phyloP scores from a whole-genome alignment of 2,113 vertebrate genomes.

The Centropus unirufus region DNA sequence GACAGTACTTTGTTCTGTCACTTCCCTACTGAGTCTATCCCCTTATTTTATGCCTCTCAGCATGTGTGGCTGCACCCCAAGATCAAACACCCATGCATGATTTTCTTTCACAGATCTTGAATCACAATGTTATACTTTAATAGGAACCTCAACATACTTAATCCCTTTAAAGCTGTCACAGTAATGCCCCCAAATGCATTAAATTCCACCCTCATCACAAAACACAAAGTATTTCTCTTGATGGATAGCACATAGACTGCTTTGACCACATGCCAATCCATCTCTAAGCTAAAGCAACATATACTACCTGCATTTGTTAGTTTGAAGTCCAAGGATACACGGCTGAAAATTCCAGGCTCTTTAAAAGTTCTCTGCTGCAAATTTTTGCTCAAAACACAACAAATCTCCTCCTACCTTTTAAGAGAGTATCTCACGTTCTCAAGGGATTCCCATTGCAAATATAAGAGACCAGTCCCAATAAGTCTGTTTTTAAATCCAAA shows the following conservation, averaged over 20 bases:
- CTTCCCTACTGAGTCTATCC: conserved; percentile 69
- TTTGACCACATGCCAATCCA: conserved; percentile 31
- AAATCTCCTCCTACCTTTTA: background rate
- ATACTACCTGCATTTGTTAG: background rate
- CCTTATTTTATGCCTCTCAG: conserved; percentile 73
- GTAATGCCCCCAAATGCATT: conserved; percentile 62
- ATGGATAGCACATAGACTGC: conserved; percentile 8
- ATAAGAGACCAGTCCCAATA: background rate
- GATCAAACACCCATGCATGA: conserved; percentile 71
- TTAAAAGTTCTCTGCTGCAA: background rate
- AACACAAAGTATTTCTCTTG: conserved; percentile 44
- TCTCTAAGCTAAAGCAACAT: background rate
- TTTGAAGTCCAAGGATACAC: background rate
- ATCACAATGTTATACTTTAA: conserved; percentile 70
- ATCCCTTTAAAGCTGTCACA: conserved; percentile 63
- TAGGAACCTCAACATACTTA: conserved; percentile 64
- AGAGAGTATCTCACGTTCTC: background rate
- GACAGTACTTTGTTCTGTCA: conserved; percentile 73
- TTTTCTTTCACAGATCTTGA: conserved; percentile 74
- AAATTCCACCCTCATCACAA: conserved; percentile 50
- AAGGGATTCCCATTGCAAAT: background rate
- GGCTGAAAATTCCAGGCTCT: background rate
- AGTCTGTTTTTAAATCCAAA: background rate
- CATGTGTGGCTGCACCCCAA: conserved; percentile 68
- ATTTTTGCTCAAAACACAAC: background rate